These are phyloP conservation scores for Euschistus heros DNA, from an alignment of 1,140 invertebrate species.

Conservation along the genomic window DNA sequence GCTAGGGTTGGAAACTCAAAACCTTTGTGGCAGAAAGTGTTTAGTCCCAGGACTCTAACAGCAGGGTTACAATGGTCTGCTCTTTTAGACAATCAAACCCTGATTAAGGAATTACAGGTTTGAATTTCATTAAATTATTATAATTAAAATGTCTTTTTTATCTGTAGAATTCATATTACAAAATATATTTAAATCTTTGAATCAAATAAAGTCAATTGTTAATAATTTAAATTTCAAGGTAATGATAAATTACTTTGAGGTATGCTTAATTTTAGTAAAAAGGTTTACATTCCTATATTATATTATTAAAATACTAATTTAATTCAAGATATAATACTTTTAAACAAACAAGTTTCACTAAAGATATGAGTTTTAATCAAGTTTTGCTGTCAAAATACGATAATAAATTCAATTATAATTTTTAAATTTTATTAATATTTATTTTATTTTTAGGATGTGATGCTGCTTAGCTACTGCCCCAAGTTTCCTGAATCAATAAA, in stretches of 20 bases:
- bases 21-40: constrained; percentile 39
- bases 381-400: no score
- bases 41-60: constrained; percentile 37
- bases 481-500: constrained; percentile 44
- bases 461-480: constrained; percentile 46
- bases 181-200: not conserved
- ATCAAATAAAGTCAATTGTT: no score
- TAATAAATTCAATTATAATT: not conserved
- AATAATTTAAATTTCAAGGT: no score
- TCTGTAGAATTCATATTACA: not conserved
- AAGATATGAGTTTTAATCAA: no score
- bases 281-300: no score
- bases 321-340: no score
- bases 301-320: no score
- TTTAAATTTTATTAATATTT: not conserved
- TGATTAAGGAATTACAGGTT: constrained; percentile 1
- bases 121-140: not conserved
- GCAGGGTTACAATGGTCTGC: constrained; percentile 37
- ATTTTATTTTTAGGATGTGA: constrained; percentile 35
- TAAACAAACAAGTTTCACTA: no score
- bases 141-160: not conserved
- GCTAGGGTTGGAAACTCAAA: constrained; percentile 38
- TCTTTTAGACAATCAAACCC: constrained; percentile 34
- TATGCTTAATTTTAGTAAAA: no score
- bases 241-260: no score